Conservation (phyloP, 2,888 invertebrate genomes). For the Epistrophe grossulariae region DNA sequence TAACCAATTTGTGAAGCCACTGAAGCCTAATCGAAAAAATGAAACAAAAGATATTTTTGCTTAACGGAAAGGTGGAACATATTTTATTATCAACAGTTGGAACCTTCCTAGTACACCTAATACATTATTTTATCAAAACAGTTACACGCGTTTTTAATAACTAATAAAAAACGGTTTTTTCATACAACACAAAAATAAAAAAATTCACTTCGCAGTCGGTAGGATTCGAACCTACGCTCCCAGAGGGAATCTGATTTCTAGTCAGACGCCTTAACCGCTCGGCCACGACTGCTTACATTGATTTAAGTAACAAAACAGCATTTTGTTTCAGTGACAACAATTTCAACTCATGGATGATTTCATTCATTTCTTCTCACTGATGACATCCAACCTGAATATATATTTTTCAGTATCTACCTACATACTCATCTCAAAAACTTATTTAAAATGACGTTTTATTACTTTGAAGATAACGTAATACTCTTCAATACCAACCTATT, state of each 20-base stretch:
- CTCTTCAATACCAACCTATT: not conserved
- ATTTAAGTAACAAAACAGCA: accelerated
- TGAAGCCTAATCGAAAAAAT: too few relatives aligned
- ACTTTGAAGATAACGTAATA: not conserved
- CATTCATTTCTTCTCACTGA: not conserved
- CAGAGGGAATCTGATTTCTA: slow-evolving; percentile 76
- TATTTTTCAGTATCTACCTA: not conserved
- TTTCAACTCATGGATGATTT: not conserved
- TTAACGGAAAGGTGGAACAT: too few relatives aligned
- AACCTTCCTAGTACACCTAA: too few relatives aligned
- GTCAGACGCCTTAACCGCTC: slow-evolving; percentile 76
- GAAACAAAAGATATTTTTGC: too few relatives aligned
- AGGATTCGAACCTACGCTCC: slow-evolving; percentile 76
- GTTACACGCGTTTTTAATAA: too few relatives aligned
- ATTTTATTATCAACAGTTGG: too few relatives aligned
- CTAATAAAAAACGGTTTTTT: too few relatives aligned
- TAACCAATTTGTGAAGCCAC: too few relatives aligned
- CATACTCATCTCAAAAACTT: not conserved
- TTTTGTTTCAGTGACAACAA: not conserved
- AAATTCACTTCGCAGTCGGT: slow-evolving; percentile 65
- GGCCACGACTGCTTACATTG: slow-evolving; percentile 67
- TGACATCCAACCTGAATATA: not conserved
- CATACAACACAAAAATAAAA: not conserved
- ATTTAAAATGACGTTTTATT: not conserved
- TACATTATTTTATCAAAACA: too few relatives aligned